Base-by-base conservation (phyloP, 1,140 invertebrate genomes). In the Hypsibius dujardini region DNA sequence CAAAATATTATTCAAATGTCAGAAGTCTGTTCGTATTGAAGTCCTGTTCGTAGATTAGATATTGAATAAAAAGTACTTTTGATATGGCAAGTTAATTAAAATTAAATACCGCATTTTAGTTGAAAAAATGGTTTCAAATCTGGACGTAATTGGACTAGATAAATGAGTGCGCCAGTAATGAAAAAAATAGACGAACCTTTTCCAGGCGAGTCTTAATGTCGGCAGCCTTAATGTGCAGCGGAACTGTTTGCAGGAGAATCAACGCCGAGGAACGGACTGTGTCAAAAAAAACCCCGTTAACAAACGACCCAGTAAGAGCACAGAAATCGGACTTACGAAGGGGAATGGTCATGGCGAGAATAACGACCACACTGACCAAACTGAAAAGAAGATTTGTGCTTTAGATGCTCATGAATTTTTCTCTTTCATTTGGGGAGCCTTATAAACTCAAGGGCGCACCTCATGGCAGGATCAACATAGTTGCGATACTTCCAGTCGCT, bases 391-490 rank as follows among this genome's bases (percentile, higher is more conserved):
- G 42, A 67, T 56, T 7, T 56, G 50, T 7, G 7, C 50, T 7
- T 56, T 7, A n/a, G 7, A n/a, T 56, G 7, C 7, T 56, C 50
- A 56, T 56, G 50, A 56, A 7, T 7, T 56, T 7, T n/a, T 56
- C n/a, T n/a, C 50, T n/a, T 7, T 56, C n/a, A n/a, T n/a, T n/a
- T n/a, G n/a, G n/a, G n/a, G n/a, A n/a, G n/a, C n/a, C n/a, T n/a
- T n/a, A 28, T 28, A 28, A n/a, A n/a, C n/a, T n/a, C n/a, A n/a
- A n/a, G n/a, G n/a, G n/a, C n/a, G n/a, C n/a, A n/a, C n/a, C n/a
- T n/a, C n/a, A 98, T 84, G 40, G 87, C 87, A 28, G 95, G 95
- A 82, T 98, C 95, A 75, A 98, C 88, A 78, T 95, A 96, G 77
- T 83, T 84, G 74, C 79, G 80, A 78, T 84, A 81, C 72, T 87